phyloP scores from a whole-genome alignment of 1,140 invertebrate genomes.

The Rhyzopertha dominica region DNA sequence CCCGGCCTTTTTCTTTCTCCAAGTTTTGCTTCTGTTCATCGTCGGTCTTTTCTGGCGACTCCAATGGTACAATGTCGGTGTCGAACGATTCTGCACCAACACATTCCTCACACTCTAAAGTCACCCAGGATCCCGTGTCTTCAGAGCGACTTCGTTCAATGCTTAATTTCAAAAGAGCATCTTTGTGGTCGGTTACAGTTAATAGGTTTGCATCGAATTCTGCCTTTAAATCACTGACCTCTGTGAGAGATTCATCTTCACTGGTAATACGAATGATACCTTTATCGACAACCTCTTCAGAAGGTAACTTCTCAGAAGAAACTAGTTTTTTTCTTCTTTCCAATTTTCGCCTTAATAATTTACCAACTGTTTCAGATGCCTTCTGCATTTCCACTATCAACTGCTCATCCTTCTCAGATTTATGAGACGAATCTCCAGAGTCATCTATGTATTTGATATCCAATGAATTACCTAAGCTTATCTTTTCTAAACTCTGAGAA shows the following conservation, averaged over 20 bases:
- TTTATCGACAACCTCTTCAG: constrained; percentile 45
- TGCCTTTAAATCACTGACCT: constrained; percentile 53
- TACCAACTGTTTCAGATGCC: constrained; percentile 36
- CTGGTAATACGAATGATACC: constrained; percentile 50
- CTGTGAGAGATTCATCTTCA: constrained; percentile 60
- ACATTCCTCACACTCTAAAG: constrained; percentile 58
- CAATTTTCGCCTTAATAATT: constrained; percentile 37
- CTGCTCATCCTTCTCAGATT: constrained; percentile 40
- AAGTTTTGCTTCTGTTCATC: constrained; percentile 43
- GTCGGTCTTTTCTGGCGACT: constrained; percentile 42
- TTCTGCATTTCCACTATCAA: constrained; percentile 40
- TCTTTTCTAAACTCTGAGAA: constrained; percentile 39
- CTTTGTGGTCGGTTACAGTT: constrained; percentile 35
- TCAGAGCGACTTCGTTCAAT: constrained; percentile 53
- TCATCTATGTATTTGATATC: constrained; percentile 45
- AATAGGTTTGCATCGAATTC: constrained; percentile 32
- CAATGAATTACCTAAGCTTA: constrained; percentile 42
- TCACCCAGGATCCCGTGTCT: constrained; percentile 58
- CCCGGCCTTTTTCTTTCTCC: constrained; percentile 38
- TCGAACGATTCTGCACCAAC: constrained; percentile 51
- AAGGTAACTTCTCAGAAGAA: constrained; percentile 36
- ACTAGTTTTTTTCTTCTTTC: constrained; percentile 32
- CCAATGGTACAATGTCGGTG: constrained; percentile 37
- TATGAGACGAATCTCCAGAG: constrained; percentile 41
- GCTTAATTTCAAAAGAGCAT: constrained; percentile 46